phyloP scores from a whole-genome alignment of 2,888 invertebrate genomes.

The Nomada ruficornis region DNA sequence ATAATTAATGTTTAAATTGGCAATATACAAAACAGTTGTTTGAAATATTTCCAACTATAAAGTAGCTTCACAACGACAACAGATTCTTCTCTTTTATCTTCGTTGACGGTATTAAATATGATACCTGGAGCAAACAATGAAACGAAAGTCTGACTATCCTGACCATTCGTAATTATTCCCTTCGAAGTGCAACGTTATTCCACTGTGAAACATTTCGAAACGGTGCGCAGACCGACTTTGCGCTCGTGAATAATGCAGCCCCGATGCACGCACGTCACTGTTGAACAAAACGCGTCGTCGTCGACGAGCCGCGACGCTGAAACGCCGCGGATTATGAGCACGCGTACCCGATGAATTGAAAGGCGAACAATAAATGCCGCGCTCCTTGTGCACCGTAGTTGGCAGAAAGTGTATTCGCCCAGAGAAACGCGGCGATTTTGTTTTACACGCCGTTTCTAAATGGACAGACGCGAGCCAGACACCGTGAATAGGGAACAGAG shows the following conservation, averaged over 20 bases:
- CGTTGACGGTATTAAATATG: too few species aligned
- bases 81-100: too few species aligned
- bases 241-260: conserved; percentile 29
- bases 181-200: background rate
- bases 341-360: conserved; percentile 49
- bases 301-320: conserved; percentile 45
- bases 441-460: conserved; percentile 21
- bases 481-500: too few species aligned
- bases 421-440: conserved; percentile 35
- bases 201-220: background rate
- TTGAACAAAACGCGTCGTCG: conserved; percentile 54
- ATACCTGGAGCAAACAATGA: too few species aligned
- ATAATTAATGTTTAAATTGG: too few species aligned
- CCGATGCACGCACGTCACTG: conserved; percentile 45
- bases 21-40: too few species aligned
- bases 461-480: conserved; percentile 4
- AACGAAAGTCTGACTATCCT: too few species aligned
- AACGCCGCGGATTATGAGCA: conserved; percentile 50
- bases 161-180: background rate
- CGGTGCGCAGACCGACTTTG: background rate
- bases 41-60: too few species aligned
- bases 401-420: conserved; percentile 41
- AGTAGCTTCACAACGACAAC: too few species aligned
- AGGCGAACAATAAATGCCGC: conserved; percentile 44
- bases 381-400: conserved; percentile 27